phyloP scores from a whole-genome alignment of 1,140 invertebrate species.

The Musca vetustissima region DNA sequence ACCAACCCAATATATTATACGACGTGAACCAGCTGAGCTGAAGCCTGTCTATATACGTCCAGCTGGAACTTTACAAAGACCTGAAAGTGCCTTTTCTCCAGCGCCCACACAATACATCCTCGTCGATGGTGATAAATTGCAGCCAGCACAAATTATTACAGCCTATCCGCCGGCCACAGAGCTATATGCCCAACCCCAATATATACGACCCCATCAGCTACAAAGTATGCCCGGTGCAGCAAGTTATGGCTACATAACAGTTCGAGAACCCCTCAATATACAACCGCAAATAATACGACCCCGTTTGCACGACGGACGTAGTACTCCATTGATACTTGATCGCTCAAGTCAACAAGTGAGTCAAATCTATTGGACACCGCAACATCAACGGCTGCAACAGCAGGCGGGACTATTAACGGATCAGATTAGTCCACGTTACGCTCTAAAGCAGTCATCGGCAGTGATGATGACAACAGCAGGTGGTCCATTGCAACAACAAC shows the following conservation, averaged over 20 bases:
- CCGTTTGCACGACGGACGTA: slow-evolving; percentile 38
- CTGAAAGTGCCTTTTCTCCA: slow-evolving; percentile 19
- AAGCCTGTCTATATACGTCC: slow-evolving; percentile 25
- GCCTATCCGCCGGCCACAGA: slow-evolving; percentile 27
- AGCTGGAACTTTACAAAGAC: slow-evolving; percentile 18
- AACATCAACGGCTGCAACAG: slow-evolving; percentile 33
- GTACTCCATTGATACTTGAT: slow-evolving; percentile 49
- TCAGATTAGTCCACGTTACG: slow-evolving; percentile 35
- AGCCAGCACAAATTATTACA: slow-evolving; percentile 44
- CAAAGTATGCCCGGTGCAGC: slow-evolving; percentile 21
- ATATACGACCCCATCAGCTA: slow-evolving; percentile 21
- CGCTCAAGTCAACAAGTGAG: slow-evolving; percentile 38
- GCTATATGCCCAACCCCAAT: slow-evolving; percentile 36
- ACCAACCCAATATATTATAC: slow-evolving; percentile 2
- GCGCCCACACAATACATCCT: slow-evolving; percentile 40
- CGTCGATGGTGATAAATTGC: slow-evolving; percentile 44
- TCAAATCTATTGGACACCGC: slow-evolving; percentile 48
- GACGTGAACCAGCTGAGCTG: slow-evolving; percentile 16
- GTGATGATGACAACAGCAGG: not conserved
- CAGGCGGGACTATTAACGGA: slow-evolving; percentile 29
- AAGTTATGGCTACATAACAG: slow-evolving; percentile 30
- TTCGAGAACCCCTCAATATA: slow-evolving; percentile 21
- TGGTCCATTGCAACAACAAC: slow-evolving; percentile 34
- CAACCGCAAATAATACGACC: slow-evolving; percentile 11
- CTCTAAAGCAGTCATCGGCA: slow-evolving; percentile 27